A percentile compares a stretch with the other conserved stretches of the same genome.
Conservation (phyloP, 2,797 vertebrate species). For the Anguilla megastoma region DNA sequence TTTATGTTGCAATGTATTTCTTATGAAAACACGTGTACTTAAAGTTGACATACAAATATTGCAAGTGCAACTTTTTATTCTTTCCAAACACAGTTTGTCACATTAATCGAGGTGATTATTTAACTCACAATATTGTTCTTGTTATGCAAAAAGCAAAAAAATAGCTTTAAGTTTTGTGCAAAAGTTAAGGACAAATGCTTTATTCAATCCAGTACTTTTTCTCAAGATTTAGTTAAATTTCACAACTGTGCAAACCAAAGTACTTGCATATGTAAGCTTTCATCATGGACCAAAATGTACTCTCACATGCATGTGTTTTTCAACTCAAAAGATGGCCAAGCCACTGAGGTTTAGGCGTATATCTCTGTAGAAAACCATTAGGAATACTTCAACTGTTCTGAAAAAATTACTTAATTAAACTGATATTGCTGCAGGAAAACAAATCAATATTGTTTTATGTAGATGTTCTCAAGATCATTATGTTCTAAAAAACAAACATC, state of each 20-base stretch:
- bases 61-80: no score
- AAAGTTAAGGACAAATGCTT: no score
- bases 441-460: slow-evolving; percentile 5
- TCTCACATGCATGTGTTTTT: neutral
- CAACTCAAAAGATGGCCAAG: neutral
- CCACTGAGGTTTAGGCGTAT: neutral
- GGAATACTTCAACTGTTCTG: neutral
- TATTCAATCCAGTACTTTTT: no score
- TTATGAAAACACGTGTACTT: no score
- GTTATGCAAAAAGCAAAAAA: no score
- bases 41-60: no score
- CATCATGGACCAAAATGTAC: neutral
- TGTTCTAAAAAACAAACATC: neutral
- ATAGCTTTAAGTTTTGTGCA: no score
- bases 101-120: no score
- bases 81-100: no score
- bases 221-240: no score
- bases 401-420: slow-evolving; percentile 2
- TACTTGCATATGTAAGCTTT: neutral
- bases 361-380: neutral
- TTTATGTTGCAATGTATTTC: no score
- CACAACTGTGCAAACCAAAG: neutral
- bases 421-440: neutral
- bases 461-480: neutral
- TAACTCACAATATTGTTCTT: no score